These are phyloP conservation scores for Heliangelus exortis DNA, from an alignment of 2,797 vertebrate species.

Conservation along the genomic window DNA sequence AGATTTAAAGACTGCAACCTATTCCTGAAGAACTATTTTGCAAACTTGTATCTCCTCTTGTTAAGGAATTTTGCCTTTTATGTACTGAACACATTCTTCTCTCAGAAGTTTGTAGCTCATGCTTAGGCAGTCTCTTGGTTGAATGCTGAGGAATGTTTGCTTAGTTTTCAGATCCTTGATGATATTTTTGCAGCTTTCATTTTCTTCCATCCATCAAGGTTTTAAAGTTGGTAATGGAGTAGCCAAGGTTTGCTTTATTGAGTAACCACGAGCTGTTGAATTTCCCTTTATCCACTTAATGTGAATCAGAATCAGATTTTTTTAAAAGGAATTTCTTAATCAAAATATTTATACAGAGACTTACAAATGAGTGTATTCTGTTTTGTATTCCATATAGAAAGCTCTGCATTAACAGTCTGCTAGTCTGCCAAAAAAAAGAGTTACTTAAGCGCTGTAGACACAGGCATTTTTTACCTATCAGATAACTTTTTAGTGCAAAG, in stretches of 20 bases:
- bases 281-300: constrained; percentile 39
- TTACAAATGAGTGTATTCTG: constrained; percentile 39
- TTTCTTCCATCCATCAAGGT: constrained; percentile 46
- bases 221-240: constrained; percentile 51
- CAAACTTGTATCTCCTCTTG: constrained; percentile 29
- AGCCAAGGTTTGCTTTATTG: constrained; percentile 66
- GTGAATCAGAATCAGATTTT: constrained; percentile 56
- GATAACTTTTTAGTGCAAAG: constrained; percentile 13
- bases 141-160: constrained; percentile 51
- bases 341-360: constrained; percentile 59
- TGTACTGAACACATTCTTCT: constrained; percentile 8
- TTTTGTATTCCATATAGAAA: constrained; percentile 59
- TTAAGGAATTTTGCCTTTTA: constrained; percentile 49
- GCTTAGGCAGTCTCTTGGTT: constrained; percentile 29
- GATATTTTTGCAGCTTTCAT: constrained; percentile 47
- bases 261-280: constrained; percentile 56
- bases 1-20: constrained; percentile 9
- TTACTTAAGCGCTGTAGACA: constrained; percentile 50
- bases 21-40: constrained; percentile 34
- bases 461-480: constrained; percentile 39
- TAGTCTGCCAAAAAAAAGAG: constrained; percentile 50
- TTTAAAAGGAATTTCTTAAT: constrained; percentile 54
- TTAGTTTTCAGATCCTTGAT: constrained; percentile 35
- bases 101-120: constrained; percentile 28
- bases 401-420: constrained; percentile 28